Percentiles rank a stretch among this genome's conserved stretches.
Evolutionary conservation across 1,140 invertebrate species (phyloP).

Genomic region (Tribolium madens): DNA sequence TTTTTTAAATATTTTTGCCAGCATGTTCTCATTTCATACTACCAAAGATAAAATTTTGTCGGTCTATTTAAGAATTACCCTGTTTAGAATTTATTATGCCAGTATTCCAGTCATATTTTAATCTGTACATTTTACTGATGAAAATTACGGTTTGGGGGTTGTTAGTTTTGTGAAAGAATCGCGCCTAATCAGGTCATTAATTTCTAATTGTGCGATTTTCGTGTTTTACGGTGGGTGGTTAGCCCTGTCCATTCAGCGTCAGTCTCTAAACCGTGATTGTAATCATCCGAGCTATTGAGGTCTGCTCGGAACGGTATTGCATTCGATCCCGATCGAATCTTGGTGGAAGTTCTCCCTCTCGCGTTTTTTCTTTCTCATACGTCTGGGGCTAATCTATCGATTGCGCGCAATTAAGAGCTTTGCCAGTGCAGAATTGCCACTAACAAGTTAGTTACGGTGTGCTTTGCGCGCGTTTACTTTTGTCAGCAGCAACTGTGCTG

Average conservation of each 20-base stretch:
- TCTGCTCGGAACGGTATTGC: not conserved
- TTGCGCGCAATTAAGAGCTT: conserved; percentile 15
- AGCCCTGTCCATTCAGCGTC: not conserved
- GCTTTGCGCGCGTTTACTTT: conserved; percentile 47
- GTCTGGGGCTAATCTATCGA: conserved; percentile 15
- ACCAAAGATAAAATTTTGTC: no score
- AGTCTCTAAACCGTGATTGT: not conserved
- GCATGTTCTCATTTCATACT: no score
- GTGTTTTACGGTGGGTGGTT: not conserved
- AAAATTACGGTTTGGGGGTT: not conserved
- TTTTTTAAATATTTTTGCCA: no score
- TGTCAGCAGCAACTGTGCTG: conserved; percentile 39
- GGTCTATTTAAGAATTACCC: no score
- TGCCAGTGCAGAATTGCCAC: conserved; percentile 23
- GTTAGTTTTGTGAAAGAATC: not conserved
- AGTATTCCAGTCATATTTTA: no score
- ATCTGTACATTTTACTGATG: not conserved
- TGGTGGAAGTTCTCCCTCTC: not conserved
- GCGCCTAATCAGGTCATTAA: not conserved
- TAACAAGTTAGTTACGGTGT: conserved; percentile 35
- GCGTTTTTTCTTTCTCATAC: not conserved
- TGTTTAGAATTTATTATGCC: no score
- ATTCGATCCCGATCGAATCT: not conserved
- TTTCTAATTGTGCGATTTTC: not conserved
- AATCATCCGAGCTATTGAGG: conserved; percentile 8